These are phyloP conservation scores for Amniataba percoides DNA, from an alignment of 2,797 vertebrate species.

Conservation along the genomic window DNA sequence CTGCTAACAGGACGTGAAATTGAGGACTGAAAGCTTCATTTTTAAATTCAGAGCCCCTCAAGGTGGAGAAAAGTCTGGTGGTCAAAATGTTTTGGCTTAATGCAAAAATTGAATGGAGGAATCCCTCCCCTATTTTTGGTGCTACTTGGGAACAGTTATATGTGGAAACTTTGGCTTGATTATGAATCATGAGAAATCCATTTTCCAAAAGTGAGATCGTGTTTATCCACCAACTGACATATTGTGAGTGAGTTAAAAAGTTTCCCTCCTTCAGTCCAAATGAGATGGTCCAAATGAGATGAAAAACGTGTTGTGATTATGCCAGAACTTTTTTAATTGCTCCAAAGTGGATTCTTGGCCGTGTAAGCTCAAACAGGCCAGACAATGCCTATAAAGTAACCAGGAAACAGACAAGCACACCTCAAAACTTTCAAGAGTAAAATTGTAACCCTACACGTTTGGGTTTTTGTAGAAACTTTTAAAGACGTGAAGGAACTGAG, in stretches of 20 bases:
- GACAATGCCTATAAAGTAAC: conserved; percentile 7
- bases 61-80: conserved; percentile 42
- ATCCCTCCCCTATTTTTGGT: conserved; percentile 6
- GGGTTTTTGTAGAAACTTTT: conserved; percentile 6
- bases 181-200: neutral
- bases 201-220: conserved; percentile 16
- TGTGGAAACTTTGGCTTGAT: neutral
- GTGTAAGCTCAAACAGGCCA: conserved; percentile 9
- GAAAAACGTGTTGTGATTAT: neutral
- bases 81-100: conserved; percentile 25
- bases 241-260: neutral
- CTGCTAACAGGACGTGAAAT: conserved; percentile 47
- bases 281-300: neutral
- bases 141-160: neutral
- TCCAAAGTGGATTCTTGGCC: conserved; percentile 7
- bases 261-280: neutral
- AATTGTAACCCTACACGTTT: neutral
- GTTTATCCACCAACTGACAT: conserved; percentile 16
- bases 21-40: conserved; percentile 48
- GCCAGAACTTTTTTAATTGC: neutral
- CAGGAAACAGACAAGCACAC: conserved; percentile 10
- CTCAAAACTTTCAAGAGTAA: conserved; percentile 13
- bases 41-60: conserved; percentile 34
- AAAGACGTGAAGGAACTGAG: conserved; percentile 4
- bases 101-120: conserved; percentile 15